These are phyloP conservation scores for Odontocolon sp. DNA, from an alignment of 2,888 invertebrate genomes.

Conservation along the genomic window DNA sequence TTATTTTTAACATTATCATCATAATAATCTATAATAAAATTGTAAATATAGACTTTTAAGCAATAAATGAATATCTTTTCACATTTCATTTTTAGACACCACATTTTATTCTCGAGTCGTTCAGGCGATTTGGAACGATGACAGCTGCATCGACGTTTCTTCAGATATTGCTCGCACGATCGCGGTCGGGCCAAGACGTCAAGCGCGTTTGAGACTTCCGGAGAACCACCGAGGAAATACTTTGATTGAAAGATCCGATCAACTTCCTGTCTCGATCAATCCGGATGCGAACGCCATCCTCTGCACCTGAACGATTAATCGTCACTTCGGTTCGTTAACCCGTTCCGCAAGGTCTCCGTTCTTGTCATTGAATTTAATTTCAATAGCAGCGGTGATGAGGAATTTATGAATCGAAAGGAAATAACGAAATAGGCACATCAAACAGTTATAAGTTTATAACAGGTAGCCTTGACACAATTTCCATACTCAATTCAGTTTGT, in stretches of 20 bases:
- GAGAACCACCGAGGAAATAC: background rate
- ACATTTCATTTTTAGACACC: too few relatives aligned
- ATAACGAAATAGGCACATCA: background rate
- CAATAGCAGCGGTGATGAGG: slow-evolving; percentile 3
- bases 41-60: too few relatives aligned
- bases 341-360: slow-evolving; percentile 35
- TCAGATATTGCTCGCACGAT: background rate
- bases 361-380: slow-evolving; percentile 37
- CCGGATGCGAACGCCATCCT: background rate
- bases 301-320: slow-evolving; percentile 1
- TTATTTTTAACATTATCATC: background rate
- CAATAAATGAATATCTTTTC: too few relatives aligned
- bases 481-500: slow-evolving; percentile 10
- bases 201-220: slow-evolving; percentile 25
- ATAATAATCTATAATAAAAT: too few relatives aligned
- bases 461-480: slow-evolving; percentile 36
- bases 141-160: background rate
- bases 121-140: too few relatives aligned
- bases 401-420: slow-evolving; percentile 13
- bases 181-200: background rate
- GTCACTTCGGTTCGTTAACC: slow-evolving; percentile 42
- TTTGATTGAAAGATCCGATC: slow-evolving; percentile 42
- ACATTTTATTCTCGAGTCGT: too few relatives aligned
- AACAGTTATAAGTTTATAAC: too few relatives aligned
- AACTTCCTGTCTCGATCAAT: slow-evolving; percentile 47